Evolutionary conservation across 2,888 invertebrate genomes (phyloP).

Genomic region (Yponomeuta plumbellus): DNA sequence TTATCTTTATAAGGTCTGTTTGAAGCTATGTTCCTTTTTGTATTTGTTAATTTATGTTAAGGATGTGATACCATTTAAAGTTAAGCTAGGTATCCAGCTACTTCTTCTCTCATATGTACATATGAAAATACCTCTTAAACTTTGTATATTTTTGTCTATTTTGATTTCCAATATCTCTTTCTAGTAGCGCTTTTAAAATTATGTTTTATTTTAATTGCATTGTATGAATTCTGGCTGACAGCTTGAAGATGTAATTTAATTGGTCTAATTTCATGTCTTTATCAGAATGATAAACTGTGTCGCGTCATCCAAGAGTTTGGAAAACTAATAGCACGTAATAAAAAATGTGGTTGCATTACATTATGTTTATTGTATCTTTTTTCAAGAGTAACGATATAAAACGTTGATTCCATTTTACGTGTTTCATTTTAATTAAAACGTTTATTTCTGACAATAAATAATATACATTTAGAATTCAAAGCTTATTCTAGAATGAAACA

Average conservation of each 20-base stretch:
- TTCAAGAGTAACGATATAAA: conserved; percentile 47
- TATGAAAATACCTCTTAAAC: conserved; percentile 41
- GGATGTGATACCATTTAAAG: conserved; percentile 73
- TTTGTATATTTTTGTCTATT: conserved; percentile 52
- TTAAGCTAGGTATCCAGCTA: conserved; percentile 52
- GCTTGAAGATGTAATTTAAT: neutral
- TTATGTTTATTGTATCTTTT: conserved; percentile 14
- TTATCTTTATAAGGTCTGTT: conserved; percentile 57
- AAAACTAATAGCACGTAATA: neutral
- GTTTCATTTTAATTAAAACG: conserved; percentile 29
- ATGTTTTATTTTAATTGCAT: conserved; percentile 37
- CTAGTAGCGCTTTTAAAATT: conserved; percentile 34
- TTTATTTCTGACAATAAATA: neutral
- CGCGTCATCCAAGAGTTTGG: conserved; percentile 18
- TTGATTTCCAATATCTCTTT: conserved; percentile 28
- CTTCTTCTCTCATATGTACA: conserved; percentile 47
- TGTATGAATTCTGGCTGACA: neutral
- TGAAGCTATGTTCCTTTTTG: conserved; percentile 71
- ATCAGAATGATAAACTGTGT: neutral
- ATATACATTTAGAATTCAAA: neutral
- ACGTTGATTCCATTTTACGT: conserved; percentile 47
- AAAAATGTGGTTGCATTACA: conserved; percentile 1
- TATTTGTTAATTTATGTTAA: conserved; percentile 62
- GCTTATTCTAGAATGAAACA: neutral
- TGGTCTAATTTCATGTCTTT: neutral